These are phyloP conservation scores for Tychaedon coryphoeus DNA, from an alignment of 2,113 vertebrate genomes.

Conservation along the genomic window DNA sequence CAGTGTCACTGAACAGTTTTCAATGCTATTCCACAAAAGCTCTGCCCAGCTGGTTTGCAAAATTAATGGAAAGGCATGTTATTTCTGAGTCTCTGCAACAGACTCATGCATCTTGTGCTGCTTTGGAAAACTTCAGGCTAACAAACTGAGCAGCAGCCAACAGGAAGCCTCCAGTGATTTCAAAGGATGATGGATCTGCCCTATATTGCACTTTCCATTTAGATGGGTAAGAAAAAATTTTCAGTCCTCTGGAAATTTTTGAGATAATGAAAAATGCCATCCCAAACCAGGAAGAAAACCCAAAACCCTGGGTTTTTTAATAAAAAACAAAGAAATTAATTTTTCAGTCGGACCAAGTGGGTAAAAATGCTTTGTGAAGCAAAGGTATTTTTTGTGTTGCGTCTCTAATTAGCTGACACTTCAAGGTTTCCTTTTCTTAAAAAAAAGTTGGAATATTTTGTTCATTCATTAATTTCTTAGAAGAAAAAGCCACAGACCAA, in stretches of 20 bases:
- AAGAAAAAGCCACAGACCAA: not conserved
- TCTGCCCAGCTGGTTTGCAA: not conserved
- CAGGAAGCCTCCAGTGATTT: not conserved
- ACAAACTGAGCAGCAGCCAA: not conserved
- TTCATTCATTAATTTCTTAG: not conserved
- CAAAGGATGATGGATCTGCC: not conserved
- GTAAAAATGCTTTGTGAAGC: not conserved
- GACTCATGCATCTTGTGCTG: not conserved
- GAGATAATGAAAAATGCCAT: not conserved
- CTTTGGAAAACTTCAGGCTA: not conserved
- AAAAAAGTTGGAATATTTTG: not conserved
- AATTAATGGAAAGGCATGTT: not conserved
- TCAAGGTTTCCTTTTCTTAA: not conserved
- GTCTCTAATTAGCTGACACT: not conserved
- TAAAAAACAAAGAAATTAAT: not conserved
- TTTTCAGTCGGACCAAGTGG: not conserved
- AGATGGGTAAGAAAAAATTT: not conserved
- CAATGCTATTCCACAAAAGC: not conserved
- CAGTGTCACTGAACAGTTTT: not conserved
- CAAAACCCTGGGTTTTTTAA: not conserved
- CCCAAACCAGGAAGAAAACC: not conserved
- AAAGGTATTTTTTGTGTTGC: not conserved
- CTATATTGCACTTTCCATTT: not conserved
- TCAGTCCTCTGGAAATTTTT: not conserved
- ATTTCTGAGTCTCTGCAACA: not conserved